A percentile compares a stretch with the other conserved stretches of the same genome.
Conservation (phyloP, 2,113 vertebrate genomes). For the Elaphurus davidianus region DNA sequence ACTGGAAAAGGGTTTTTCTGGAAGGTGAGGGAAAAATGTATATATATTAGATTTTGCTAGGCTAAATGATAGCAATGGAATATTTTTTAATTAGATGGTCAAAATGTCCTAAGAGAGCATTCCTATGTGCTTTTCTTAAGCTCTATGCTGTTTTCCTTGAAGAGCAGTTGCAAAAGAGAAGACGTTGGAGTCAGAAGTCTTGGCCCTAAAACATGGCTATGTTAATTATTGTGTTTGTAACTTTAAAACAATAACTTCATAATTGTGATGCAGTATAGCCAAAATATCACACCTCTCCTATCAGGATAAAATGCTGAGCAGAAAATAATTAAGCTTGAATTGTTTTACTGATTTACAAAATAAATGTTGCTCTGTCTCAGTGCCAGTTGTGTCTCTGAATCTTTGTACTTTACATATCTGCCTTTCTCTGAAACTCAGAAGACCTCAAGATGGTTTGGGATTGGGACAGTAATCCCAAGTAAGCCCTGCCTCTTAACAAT, state of each 20-base stretch:
- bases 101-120: not conserved
- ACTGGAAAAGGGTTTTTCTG: not conserved
- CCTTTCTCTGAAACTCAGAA: not conserved
- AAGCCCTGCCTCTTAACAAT: not conserved
- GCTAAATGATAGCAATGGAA: not conserved
- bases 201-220: not conserved
- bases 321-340: not conserved
- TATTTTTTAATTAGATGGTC: not conserved
- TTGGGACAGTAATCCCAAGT: not conserved
- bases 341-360: not conserved
- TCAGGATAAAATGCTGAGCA: not conserved
- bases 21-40: not conserved
- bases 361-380: not conserved
- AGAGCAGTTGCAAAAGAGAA: not conserved
- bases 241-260: not conserved
- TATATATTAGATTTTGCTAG: not conserved
- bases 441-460: not conserved
- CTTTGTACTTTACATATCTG: not conserved
- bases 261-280: not conserved
- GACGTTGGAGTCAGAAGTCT: not conserved
- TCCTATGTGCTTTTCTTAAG: not conserved
- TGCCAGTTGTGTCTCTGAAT: not conserved
- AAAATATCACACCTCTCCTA: not conserved
- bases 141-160: not conserved
- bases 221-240: not conserved